phyloP scores from a whole-genome alignment of 2,113 vertebrate species.

The Phasianus colchicus region DNA sequence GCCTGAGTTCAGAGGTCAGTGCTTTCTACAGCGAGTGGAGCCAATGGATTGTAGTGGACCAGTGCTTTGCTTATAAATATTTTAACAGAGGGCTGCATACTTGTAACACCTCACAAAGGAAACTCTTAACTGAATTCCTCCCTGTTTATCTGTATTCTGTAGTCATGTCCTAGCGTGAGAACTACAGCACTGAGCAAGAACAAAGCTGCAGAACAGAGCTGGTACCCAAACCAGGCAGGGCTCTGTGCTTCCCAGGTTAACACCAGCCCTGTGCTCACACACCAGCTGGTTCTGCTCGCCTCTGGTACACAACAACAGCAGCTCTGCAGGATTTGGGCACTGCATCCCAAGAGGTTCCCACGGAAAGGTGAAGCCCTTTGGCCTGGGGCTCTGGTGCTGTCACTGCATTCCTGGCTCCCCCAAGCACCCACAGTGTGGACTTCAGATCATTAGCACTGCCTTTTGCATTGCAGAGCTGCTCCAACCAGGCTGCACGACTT shows the following conservation, averaged over 20 bases:
- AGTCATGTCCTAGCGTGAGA: background rate
- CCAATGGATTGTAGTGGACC: background rate
- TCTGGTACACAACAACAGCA: background rate
- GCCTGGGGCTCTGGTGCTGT: background rate
- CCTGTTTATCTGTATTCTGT: background rate
- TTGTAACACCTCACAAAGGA: background rate
- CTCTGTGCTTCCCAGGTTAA: background rate
- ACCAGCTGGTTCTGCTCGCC: background rate
- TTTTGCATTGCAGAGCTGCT: background rate
- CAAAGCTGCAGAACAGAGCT: background rate
- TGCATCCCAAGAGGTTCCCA: background rate
- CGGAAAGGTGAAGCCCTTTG: background rate
- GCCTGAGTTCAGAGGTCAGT: background rate
- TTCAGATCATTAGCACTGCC: background rate
- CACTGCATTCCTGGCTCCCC: background rate
- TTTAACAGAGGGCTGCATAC: background rate
- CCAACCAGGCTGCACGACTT: accelerated
- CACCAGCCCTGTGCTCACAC: background rate
- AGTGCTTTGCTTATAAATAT: background rate
- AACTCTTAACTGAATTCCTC: background rate
- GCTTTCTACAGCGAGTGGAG: background rate
- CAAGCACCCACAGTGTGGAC: accelerated
- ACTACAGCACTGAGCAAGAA: background rate
- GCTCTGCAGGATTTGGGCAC: background rate
- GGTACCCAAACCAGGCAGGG: background rate